Base-by-base conservation (phyloP, 2,888 invertebrate species). In the Thecocarcelia acutangulata region DNA sequence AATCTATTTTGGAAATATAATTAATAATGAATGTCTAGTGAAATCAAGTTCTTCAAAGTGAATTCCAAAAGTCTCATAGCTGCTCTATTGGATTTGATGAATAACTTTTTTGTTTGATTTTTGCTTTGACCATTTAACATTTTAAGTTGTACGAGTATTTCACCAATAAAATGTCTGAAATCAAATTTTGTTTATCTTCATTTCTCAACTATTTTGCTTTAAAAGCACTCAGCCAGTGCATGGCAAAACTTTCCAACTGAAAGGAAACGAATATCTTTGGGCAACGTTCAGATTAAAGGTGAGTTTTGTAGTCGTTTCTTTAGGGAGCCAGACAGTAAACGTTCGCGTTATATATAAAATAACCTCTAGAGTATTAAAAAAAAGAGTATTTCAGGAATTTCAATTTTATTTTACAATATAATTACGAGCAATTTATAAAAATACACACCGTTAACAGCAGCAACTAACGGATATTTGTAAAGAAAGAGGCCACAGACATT, bases 331-430 rank as follows among this genome's bases (percentile, higher is more conserved):
- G 8, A n/a, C 15, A 73, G 19, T 19, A 66, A 42, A 19, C 15
- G 3, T 3, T 19, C 33, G 33, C 9, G 33, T 33, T 12, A 44
- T 37, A 59, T 12, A 21, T 21, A 0, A 17, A 61, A n/a, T n/a
- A 68, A 68, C 44, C 50, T 52, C n/a, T 21, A 21, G 13, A 28
- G 21, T 21, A 15, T 28, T 59, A 3, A 12, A 9, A 11, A 15
- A 17, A 46, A 70, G 11, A 21, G 19, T 63, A 70, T 70, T 54
- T 77, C 48, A 28, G 56, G 69, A 74, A 69, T 74, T 80, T 80
- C 79, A 80, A 74, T 80, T 79, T 79, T n/a, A 68, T 74, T 73
- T 80, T 69, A 79, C 69, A 74, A 74, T 69, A 74, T 74, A 80
- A 80, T 80, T 63, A 69, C 68, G 9, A 58, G 28, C 73, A 74